phyloP scores from a whole-genome alignment of 2,888 invertebrate species.

The Hoplodrina blanda region DNA sequence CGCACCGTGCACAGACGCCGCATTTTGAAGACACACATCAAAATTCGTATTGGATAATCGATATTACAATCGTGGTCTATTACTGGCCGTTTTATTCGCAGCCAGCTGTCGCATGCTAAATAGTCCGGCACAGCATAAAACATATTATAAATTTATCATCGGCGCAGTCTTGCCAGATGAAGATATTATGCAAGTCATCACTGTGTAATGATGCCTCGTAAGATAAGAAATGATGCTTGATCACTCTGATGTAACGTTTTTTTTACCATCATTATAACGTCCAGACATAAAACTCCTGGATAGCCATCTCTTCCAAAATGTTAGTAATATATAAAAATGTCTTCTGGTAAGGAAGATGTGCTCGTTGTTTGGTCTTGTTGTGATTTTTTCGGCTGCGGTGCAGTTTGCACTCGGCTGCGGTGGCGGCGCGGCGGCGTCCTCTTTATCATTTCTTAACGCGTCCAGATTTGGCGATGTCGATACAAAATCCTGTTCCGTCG shows the following conservation, averaged over 20 bases:
- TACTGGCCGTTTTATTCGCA: conserved; percentile 67
- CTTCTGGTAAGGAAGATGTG: conserved; percentile 71
- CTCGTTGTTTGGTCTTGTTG: conserved; percentile 66
- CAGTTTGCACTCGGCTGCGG: conserved; percentile 72
- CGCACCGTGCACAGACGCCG: conserved; percentile 71
- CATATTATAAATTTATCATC: conserved; percentile 61
- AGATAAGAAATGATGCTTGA: conserved; percentile 64
- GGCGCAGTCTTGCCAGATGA: conserved; percentile 59
- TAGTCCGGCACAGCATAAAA: conserved; percentile 54
- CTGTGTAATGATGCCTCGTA: conserved; percentile 60
- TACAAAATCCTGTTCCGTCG: conserved; percentile 88
- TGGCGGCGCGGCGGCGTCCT: conserved; percentile 84
- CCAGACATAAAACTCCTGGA: conserved; percentile 40
- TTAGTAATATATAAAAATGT: conserved; percentile 66
- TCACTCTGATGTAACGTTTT: conserved; percentile 65
- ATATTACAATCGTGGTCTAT: conserved; percentile 71
- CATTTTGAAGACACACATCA: conserved; percentile 74
- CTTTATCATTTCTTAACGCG: conserved; percentile 90
- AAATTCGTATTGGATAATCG: conserved; percentile 80
- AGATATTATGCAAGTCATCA: conserved; percentile 75
- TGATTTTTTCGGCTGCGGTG: conserved; percentile 72
- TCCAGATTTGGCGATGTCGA: conserved; percentile 89
- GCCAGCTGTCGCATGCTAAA: conserved; percentile 69
- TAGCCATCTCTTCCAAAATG: conserved; percentile 45
- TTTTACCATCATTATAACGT: conserved; percentile 54